Base-by-base conservation (phyloP, 2,797 vertebrate species). In the Salmo trutta region DNA sequence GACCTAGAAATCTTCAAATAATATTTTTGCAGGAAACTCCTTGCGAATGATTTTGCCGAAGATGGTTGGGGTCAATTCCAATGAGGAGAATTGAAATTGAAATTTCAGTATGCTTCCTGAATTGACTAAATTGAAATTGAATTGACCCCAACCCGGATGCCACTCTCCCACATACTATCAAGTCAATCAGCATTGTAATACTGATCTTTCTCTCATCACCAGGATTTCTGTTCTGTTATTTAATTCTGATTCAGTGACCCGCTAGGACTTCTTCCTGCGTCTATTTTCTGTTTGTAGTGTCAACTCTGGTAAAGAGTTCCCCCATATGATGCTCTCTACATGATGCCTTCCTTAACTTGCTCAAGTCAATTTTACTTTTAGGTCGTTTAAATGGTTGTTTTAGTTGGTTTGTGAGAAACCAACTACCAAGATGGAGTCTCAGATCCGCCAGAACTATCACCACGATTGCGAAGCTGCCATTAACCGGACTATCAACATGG, bases 381-480 rank as follows among this genome's bases (percentile, higher is more conserved):
- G 14, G 27, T 66, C 31, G 15, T 31, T 66, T 31, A 15, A 66
- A 31, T 59, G 8, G 24, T 14, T 29, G 14, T 14, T 66, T 12
- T 27, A 24, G 4, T 27, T 65, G 62, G 10, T 27, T 27, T 24
- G n/a, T n/a, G n/a, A n/a, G n/a, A n/a, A n/a, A n/a, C n/a, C n/a
- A n/a, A n/a, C 90, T 86, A 88, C 87, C 12, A 82, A 91, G 76
- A 96, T 96, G 96, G 94, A 94, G 1, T 96, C 95, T 73, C 95
- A 96, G 83, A 86, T 96, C 76, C 94, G 95, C 78, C 96, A 96
- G 92, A 96, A 96, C 87, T 97, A 94, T 91, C 90, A 95, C 87
- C 90, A 89, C 21, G 95, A 96, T 78, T 94, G 94, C 33, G 33
- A 33, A 33, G 5, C 33, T 33, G 33, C 33, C 5, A 33, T 33